Percentiles rank a stretch among this genome's conserved stretches.
Conservation (phyloP, 2,888 invertebrate species). For the Pemphredon lugubris region DNA sequence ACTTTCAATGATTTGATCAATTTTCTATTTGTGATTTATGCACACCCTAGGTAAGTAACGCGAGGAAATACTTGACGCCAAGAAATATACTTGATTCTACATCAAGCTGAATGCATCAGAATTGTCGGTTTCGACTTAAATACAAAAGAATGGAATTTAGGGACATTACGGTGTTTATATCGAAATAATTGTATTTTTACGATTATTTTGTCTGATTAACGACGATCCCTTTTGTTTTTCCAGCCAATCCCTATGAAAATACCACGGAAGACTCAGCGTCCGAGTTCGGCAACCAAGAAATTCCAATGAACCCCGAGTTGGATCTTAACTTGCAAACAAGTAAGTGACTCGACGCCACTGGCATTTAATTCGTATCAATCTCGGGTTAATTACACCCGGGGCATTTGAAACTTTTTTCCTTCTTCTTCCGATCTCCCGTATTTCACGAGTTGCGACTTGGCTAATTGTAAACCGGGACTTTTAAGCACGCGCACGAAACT, state of each 20-base stretch:
- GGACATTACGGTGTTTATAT: too few relatives aligned
- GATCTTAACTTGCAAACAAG: conserved; percentile 84
- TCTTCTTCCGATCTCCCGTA: conserved; percentile 42
- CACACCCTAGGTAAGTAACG: too few relatives aligned
- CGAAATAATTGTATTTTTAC: too few relatives aligned
- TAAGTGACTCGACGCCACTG: conserved; percentile 76
- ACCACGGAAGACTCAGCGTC: conserved; percentile 82
- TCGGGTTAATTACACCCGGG: conserved; percentile 55
- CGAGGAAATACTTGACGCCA: too few relatives aligned
- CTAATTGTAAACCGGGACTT: not conserved
- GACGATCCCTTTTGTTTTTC: conserved; percentile 33
- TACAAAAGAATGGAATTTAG: too few relatives aligned
- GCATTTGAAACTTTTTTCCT: conserved; percentile 53
- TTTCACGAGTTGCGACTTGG: not conserved
- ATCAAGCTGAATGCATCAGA: too few relatives aligned
- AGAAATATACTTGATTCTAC: too few relatives aligned
- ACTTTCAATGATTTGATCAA: too few relatives aligned
- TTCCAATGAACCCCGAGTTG: conserved; percentile 82
- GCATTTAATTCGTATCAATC: conserved; percentile 64
- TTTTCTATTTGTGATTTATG: too few relatives aligned
- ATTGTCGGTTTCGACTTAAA: too few relatives aligned
- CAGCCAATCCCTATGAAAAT: conserved; percentile 79
- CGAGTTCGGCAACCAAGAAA: conserved; percentile 82
- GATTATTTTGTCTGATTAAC: too few relatives aligned
- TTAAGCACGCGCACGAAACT: not conserved